Conservation (phyloP, 2,888 invertebrate genomes). For the Ceriagrion tenellum region DNA sequence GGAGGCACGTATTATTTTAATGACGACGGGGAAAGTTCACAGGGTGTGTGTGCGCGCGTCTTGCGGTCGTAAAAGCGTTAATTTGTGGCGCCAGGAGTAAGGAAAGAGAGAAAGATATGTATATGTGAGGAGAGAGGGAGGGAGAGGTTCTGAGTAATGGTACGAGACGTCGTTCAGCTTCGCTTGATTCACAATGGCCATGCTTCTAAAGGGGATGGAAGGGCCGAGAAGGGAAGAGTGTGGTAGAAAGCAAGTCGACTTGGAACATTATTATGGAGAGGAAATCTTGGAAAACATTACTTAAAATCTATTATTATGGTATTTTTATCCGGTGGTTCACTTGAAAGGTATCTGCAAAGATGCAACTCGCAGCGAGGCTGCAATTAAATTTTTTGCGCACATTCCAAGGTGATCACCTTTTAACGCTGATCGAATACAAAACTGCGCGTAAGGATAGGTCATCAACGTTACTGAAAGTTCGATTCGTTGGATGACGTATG, state of each 20-base stretch:
- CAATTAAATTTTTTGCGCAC: no score
- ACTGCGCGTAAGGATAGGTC: no score
- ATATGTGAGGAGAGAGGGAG: background rate
- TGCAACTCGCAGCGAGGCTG: no score
- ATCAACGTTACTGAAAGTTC: no score
- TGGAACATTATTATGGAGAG: background rate
- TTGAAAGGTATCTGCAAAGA: no score
- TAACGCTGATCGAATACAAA: no score
- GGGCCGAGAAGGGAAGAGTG: background rate
- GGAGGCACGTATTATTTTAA: background rate
- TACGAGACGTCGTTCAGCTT: background rate
- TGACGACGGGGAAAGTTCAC: background rate
- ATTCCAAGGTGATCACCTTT: no score
- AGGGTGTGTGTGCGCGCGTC: background rate
- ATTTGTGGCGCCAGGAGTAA: background rate
- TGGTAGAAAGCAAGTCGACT: background rate
- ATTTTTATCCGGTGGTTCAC: no score
- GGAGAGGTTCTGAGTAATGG: background rate
- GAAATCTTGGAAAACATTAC: background rate
- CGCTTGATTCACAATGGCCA: background rate
- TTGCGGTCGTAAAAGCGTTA: background rate
- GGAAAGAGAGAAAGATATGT: background rate
- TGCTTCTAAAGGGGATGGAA: background rate
- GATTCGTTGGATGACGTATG: no score
- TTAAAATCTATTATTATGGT: background rate